Evolutionary conservation across 2,797 vertebrate species (phyloP).

Genomic region (Chrosomus eos): DNA sequence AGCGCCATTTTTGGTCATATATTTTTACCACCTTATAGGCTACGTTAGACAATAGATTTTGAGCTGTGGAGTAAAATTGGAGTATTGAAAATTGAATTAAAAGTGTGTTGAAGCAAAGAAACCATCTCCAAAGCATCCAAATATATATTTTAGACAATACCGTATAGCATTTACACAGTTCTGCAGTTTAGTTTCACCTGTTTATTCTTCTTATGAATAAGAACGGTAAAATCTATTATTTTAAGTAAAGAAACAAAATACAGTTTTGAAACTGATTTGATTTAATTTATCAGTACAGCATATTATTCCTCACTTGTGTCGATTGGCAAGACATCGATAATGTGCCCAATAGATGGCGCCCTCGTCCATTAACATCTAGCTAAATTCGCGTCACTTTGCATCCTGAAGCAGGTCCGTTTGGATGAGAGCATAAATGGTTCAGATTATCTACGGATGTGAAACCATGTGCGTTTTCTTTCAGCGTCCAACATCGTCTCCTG

Average conservation of each 20-base stretch:
- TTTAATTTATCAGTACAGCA: background rate
- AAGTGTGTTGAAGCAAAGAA: background rate
- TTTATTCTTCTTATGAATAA: background rate
- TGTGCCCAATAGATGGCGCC: conserved; percentile 51
- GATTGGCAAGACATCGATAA: conserved; percentile 1
- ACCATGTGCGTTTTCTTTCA: background rate
- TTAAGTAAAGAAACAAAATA: background rate
- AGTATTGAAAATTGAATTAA: background rate
- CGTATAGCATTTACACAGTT: background rate
- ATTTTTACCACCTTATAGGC: background rate
- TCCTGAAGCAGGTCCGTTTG: conserved; percentile 11
- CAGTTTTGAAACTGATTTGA: background rate
- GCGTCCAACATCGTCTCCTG: background rate
- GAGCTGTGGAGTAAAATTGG: background rate
- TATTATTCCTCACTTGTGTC: conserved; percentile 1
- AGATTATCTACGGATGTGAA: background rate
- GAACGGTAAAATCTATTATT: fast-evolving
- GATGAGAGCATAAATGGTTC: background rate
- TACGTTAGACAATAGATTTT: background rate
- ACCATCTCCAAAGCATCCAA: background rate
- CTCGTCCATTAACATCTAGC: conserved; percentile 8
- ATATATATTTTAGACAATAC: background rate
- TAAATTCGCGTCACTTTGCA: conserved; percentile 39
- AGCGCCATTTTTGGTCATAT: conserved; percentile 12
- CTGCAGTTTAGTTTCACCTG: background rate